phyloP scores from a whole-genome alignment of 2,888 invertebrate genomes.

The Acrobasis repandana region DNA sequence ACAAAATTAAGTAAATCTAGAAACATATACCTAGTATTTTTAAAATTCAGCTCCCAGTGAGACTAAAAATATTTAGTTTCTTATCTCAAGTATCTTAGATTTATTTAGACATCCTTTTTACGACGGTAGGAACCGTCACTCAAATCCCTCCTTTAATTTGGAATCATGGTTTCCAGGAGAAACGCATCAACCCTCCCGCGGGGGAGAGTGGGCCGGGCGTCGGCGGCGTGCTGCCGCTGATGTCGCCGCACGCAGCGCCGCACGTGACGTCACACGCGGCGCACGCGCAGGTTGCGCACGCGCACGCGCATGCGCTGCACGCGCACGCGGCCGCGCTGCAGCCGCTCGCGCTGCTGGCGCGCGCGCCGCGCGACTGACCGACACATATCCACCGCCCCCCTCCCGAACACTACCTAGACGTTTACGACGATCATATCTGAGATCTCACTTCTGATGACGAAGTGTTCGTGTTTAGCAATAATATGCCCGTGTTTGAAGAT shows the following conservation, averaged over 20 bases:
- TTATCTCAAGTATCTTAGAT: no score
- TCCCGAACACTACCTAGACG: not conserved
- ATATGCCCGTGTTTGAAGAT: not conserved
- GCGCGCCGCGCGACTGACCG: constrained; percentile 46
- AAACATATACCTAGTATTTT: no score
- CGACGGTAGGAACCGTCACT: not conserved
- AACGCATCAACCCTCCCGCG: constrained; percentile 96
- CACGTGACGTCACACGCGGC: constrained; percentile 62
- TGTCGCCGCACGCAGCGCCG: constrained; percentile 66
- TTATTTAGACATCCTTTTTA: not conserved
- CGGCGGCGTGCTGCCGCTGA: constrained; percentile 55
- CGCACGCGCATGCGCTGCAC: constrained; percentile 83
- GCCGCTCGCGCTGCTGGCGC: constrained; percentile 67
- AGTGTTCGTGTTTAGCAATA: not conserved
- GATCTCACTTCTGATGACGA: not conserved
- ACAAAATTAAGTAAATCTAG: no score
- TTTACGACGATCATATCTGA: constrained; percentile 17
- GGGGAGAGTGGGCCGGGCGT: constrained; percentile 51
- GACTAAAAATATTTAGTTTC: no score
- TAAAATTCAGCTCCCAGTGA: no score
- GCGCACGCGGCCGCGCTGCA: constrained; percentile 50
- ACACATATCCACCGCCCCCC: constrained; percentile 50
- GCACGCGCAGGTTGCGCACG: constrained; percentile 36
- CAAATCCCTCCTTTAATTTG: not conserved
- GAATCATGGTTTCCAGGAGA: constrained; percentile 78